A percentile compares a stretch with the other conserved stretches of the same genome.
Evolutionary conservation across 2,888 invertebrate species (phyloP).

Genomic region (Phyllotreta cruciferae): DNA sequence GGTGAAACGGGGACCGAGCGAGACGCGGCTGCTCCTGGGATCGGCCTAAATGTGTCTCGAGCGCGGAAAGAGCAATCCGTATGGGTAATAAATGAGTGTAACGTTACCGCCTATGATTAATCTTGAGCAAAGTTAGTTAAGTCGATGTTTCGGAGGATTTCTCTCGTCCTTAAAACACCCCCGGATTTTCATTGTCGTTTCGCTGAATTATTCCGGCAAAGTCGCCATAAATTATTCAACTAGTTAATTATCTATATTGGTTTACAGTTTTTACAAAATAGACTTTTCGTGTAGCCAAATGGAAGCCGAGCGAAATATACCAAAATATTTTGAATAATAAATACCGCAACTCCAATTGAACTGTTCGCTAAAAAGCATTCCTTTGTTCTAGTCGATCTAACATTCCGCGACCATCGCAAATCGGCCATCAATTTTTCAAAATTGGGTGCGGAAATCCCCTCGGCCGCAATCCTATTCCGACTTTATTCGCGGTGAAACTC

Average conservation of each 20-base stretch:
- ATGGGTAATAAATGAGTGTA: conserved; percentile 22
- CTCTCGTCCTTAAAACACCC: conserved; percentile 1
- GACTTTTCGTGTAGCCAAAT: too few species aligned
- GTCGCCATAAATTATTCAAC: too few species aligned
- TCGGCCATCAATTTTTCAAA: conserved; percentile 11
- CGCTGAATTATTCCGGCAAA: not conserved
- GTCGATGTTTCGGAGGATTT: conserved; percentile 3
- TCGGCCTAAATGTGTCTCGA: conserved; percentile 9
- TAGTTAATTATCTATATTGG: too few species aligned
- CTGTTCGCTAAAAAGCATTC: too few species aligned
- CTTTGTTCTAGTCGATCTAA: too few species aligned
- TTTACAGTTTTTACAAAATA: too few species aligned
- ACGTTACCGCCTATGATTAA: conserved; percentile 25
- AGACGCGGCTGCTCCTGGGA: not conserved
- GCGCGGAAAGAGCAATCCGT: conserved; percentile 14
- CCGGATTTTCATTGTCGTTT: conserved; percentile 18
- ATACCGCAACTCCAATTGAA: too few species aligned
- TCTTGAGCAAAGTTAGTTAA: conserved; percentile 11
- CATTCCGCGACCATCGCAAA: not conserved
- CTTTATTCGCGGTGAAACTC: conserved; percentile 16
- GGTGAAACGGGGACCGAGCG: too few species aligned
- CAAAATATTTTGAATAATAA: too few species aligned
- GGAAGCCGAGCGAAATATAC: too few species aligned
- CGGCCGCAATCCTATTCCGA: conserved; percentile 18
- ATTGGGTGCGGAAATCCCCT: conserved; percentile 11